phyloP scores from a whole-genome alignment of 2,888 invertebrate species.

The Eupithecia centaureata region DNA sequence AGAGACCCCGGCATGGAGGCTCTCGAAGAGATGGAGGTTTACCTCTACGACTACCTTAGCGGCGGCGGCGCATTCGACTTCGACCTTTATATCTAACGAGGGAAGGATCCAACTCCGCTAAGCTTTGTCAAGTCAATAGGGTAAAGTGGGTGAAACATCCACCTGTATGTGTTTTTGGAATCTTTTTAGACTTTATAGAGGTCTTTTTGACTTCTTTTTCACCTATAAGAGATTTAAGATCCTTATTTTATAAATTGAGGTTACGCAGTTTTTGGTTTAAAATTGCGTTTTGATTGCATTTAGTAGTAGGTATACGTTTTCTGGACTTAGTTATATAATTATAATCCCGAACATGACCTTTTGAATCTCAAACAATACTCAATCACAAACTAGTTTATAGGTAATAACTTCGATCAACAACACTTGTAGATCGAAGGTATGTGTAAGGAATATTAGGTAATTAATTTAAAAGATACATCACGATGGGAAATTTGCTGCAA shows the following conservation, averaged over 20 bases:
- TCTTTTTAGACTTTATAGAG: not conserved
- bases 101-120: conserved; percentile 20
- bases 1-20: conserved; percentile 76
- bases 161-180: not conserved
- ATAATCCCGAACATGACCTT: not conserved
- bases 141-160: not conserved
- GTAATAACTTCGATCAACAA: no score
- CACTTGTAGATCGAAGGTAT: no score
- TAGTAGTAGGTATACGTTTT: not conserved
- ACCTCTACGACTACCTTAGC: conserved; percentile 86
- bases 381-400: conserved; percentile 20
- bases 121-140: conserved; percentile 16
- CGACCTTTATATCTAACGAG: conserved; percentile 74
- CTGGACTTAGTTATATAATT: not conserved
- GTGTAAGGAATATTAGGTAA: no score
- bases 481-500: conserved; percentile 51
- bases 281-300: not conserved
- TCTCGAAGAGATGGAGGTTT: conserved; percentile 83
- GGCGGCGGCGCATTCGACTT: conserved; percentile 84
- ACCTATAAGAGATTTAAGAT: not conserved
- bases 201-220: not conserved
- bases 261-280: not conserved
- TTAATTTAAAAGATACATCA: conserved; percentile 18
- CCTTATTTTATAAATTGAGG: not conserved
- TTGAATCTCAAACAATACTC: conserved; percentile 20